A percentile compares a stretch with the other conserved stretches of the same genome.
Evolutionary conservation across 1,140 invertebrate species (phyloP).

Genomic region (Anastatus disparis): DNA sequence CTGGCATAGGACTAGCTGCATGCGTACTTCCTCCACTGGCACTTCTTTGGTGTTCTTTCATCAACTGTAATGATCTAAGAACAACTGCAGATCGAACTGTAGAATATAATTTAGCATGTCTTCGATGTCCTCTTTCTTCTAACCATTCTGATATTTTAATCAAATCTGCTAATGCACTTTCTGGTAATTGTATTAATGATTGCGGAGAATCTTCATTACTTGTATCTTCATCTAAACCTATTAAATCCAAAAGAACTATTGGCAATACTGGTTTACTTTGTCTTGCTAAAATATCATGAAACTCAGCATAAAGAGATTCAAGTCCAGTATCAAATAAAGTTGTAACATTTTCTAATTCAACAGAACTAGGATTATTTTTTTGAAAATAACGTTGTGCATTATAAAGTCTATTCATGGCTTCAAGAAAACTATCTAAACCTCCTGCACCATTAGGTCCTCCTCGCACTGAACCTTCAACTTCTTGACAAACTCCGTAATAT

Average conservation of each 20-base stretch:
- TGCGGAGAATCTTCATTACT: constrained; percentile 63
- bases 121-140: constrained; percentile 79
- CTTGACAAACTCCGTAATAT: constrained; percentile 88
- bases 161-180: constrained; percentile 76
- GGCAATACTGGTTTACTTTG: constrained; percentile 89
- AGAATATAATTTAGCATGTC: constrained; percentile 85
- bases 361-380: constrained; percentile 91
- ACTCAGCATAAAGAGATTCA: constrained; percentile 81
- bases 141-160: constrained; percentile 87
- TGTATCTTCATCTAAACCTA: constrained; percentile 85
- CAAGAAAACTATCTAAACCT: constrained; percentile 78
- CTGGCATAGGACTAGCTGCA: constrained; percentile 65
- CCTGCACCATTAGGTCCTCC: constrained; percentile 75
- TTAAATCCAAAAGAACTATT: constrained; percentile 85
- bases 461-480: constrained; percentile 83
- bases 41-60: constrained; percentile 84
- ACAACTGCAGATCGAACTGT: constrained; percentile 81
- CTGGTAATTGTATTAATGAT: constrained; percentile 70
- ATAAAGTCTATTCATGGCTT: constrained; percentile 86
- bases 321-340: constrained; percentile 68
- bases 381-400: constrained; percentile 92
- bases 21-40: constrained; percentile 75
- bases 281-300: constrained; percentile 84
- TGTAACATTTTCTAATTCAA: constrained; percentile 93
- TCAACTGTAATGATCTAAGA: constrained; percentile 77